Evolutionary conservation across 2,113 vertebrate species (phyloP), one percentile per base, ranked within the genome.

Genomic region (Odontophorus gujanensis): DNA sequence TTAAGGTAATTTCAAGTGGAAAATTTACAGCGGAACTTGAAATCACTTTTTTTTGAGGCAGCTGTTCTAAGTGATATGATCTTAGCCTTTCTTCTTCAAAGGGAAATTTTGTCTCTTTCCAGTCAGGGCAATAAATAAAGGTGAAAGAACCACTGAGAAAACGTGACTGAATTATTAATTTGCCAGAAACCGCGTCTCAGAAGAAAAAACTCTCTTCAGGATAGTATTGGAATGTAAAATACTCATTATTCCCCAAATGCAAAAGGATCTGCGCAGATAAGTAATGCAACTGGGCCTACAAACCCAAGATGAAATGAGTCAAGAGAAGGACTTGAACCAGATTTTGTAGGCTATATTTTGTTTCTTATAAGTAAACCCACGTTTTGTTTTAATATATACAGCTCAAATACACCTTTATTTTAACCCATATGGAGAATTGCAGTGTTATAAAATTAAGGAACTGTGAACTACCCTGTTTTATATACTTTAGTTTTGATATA

Each of bases 111-210:
- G 72, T 83, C 42, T 93, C 50, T 77, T 63, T 95, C 11, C 42
- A 95, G 81, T 68, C 51, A 84, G 7, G 47, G 48, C 74, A 83
- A 94, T 96, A 96, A 95, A 95, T 96, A 94, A 93, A 93, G 67
- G 83, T 95, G 81, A 85, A 95, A 91, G 84, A 93, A 84, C 25
- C 63, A 68, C 71, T 42, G 19, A 18, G 40, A 95, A 95, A 96
- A 86, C 66, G 91, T 83, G 38, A 16, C 45, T 95, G 86, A 94
- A 94, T 96, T 95, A 96, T 95, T 96, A 96, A 96, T 92, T 96
- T 94, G 48, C 77, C 17, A 93, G 90, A 93, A 93, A 85, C n/a
- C 32, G 32, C 34, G 15, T 73, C 42, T 90, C n/a, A 53, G 65
- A 91, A 89, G 48, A 45, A 92, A 81, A 80, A 90, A 95, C 11